These are phyloP conservation scores for Malurus cyaneus DNA, from an alignment of 2,113 vertebrate species.

Conservation along the genomic window DNA sequence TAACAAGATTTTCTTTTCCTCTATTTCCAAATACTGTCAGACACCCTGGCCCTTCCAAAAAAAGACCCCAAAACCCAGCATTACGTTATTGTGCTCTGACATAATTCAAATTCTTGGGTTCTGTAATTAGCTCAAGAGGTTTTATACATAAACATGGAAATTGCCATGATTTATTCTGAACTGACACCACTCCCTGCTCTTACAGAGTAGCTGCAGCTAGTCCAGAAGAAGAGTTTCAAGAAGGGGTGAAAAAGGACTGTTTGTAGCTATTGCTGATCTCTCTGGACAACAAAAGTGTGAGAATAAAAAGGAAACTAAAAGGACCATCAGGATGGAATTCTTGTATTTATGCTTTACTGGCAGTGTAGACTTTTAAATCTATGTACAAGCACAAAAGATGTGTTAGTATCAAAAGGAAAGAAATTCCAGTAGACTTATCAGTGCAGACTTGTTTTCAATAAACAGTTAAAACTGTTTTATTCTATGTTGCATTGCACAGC, in stretches of 20 bases:
- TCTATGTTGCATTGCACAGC: neutral
- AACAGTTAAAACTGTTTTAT: neutral
- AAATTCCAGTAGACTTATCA: neutral
- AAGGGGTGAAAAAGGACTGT: neutral
- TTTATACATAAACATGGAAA: neutral
- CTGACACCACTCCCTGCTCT: neutral
- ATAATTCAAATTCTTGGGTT: neutral
- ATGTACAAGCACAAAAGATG: neutral
- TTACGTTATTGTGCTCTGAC: neutral
- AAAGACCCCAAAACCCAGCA: fast-evolving
- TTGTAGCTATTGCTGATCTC: neutral
- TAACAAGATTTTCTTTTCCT: neutral
- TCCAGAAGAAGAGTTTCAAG: neutral
- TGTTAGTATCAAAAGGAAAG: neutral
- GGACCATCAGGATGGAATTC: neutral
- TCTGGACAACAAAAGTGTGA: neutral
- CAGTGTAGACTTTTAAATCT: neutral
- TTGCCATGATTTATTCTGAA: neutral
- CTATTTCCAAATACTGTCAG: neutral
- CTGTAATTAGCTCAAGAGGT: neutral
- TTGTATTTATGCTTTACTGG: neutral
- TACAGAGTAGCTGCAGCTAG: neutral
- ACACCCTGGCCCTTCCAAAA: neutral
- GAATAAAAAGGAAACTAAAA: neutral
- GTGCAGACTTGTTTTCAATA: neutral